These are phyloP conservation scores for Enteromius radiatus DNA, from an alignment of 2,797 vertebrate species.

Conservation along the genomic window DNA sequence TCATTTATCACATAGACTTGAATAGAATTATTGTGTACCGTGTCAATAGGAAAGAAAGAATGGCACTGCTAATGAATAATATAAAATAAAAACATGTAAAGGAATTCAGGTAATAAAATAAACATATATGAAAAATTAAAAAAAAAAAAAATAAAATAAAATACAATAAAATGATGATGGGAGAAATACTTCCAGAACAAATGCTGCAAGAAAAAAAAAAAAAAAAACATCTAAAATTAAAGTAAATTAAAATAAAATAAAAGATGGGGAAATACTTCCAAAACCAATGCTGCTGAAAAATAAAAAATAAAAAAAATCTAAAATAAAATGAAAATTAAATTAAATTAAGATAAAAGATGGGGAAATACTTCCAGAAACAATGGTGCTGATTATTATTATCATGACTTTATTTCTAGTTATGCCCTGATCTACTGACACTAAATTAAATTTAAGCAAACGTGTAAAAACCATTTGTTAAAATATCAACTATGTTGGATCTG, in stretches of 20 bases:
- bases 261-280: too few species aligned
- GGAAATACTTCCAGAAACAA: not conserved
- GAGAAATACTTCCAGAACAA: too few species aligned
- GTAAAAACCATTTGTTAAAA: slow-evolving; percentile 22
- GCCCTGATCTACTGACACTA: not conserved
- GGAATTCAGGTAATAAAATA: not conserved
- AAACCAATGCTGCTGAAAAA: too few species aligned
- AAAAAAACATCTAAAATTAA: too few species aligned
- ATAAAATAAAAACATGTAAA: not conserved
- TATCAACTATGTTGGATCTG: not conserved
- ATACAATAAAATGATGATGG: too few species aligned
- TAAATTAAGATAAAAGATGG: not conserved
- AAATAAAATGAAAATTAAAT: not conserved
- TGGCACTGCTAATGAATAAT: not conserved
- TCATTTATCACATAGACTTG: not conserved
- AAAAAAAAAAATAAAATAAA: too few species aligned
- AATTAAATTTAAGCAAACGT: not conserved
- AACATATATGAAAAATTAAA: not conserved
- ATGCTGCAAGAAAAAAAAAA: too few species aligned
- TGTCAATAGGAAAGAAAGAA: not conserved
- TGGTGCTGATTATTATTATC: not conserved
- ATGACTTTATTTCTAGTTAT: not conserved
- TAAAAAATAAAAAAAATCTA: too few species aligned
- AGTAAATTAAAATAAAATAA: not conserved
- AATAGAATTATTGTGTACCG: not conserved